A percentile compares a stretch with the other conserved stretches of the same genome.
Conservation (phyloP, 2,797 vertebrate genomes). For the Coreius guichenoti region DNA sequence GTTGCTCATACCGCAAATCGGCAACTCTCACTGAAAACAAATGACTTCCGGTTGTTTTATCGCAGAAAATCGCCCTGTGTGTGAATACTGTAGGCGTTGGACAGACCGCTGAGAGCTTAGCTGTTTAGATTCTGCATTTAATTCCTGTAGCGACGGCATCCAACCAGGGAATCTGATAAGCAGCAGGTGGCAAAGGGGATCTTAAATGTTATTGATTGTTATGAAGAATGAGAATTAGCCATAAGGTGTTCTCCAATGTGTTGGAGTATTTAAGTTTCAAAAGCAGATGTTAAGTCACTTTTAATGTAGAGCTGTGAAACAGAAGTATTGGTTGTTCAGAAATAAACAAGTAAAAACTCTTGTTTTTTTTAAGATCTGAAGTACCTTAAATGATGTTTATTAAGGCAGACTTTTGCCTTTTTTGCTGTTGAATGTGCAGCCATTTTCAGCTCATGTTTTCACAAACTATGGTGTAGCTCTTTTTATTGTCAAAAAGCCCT, state of each 20-base stretch:
- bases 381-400: background rate
- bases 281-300: constrained; percentile 40
- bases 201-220: constrained; percentile 43
- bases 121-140: constrained; percentile 6
- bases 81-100: background rate
- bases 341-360: constrained; percentile 5
- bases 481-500: background rate
- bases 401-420: background rate
- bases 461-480: background rate
- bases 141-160: constrained; percentile 20
- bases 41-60: constrained; percentile 7
- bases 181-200: constrained; percentile 37
- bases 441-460: background rate
- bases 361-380: constrained; percentile 7
- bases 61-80: background rate
- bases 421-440: background rate
- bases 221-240: constrained; percentile 41
- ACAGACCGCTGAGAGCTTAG: constrained; percentile 1
- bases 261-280: constrained; percentile 19
- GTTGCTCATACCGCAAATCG: background rate
- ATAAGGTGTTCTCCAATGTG: constrained; percentile 28
- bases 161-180: constrained; percentile 24
- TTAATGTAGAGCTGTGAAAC: constrained; percentile 21
- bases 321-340: background rate
- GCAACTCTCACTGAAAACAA: background rate